Evolutionary conservation across 2,888 invertebrate species (phyloP).

Genomic region (Lordiphosa andalusiaca): DNA sequence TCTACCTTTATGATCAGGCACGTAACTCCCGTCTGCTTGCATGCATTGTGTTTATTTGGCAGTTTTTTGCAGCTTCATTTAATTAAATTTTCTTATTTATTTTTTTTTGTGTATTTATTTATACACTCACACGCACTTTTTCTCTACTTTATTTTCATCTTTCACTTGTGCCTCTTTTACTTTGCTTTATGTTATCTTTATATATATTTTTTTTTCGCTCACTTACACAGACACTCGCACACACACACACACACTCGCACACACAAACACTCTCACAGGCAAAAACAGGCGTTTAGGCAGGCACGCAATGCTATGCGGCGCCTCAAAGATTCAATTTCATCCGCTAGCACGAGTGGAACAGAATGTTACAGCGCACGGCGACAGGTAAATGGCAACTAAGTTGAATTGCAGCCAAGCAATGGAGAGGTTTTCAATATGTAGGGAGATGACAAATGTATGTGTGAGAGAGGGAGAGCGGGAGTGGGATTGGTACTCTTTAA

Average conservation of each 20-base stretch:
- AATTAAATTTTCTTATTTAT: conserved; percentile 23
- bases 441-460: not conserved
- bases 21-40: conserved; percentile 54
- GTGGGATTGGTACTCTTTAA: conserved; percentile 13
- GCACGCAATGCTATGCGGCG: conserved; percentile 68
- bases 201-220: conserved; percentile 41
- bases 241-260: conserved; percentile 17
- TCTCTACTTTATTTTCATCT: conserved; percentile 66
- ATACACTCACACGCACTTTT: conserved; percentile 48
- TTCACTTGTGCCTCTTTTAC: conserved; percentile 68
- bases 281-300: conserved; percentile 22
- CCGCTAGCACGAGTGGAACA: conserved; percentile 54
- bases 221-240: conserved; percentile 31
- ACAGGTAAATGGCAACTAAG: conserved; percentile 77
- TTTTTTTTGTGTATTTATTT: conserved; percentile 3
- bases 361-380: conserved; percentile 59
- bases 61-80: conserved; percentile 54
- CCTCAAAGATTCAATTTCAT: conserved; percentile 56
- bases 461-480: conserved; percentile 1
- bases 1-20: conserved; percentile 41
- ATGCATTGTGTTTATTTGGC: conserved; percentile 48
- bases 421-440: conserved; percentile 7
- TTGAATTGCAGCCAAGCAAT: conserved; percentile 5
- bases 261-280: conserved; percentile 31
- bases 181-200: conserved; percentile 59